Percentiles rank a stretch among this genome's conserved stretches.
Evolutionary conservation across 2,797 vertebrate species (phyloP).

Genomic region (Lophura swinhoii): DNA sequence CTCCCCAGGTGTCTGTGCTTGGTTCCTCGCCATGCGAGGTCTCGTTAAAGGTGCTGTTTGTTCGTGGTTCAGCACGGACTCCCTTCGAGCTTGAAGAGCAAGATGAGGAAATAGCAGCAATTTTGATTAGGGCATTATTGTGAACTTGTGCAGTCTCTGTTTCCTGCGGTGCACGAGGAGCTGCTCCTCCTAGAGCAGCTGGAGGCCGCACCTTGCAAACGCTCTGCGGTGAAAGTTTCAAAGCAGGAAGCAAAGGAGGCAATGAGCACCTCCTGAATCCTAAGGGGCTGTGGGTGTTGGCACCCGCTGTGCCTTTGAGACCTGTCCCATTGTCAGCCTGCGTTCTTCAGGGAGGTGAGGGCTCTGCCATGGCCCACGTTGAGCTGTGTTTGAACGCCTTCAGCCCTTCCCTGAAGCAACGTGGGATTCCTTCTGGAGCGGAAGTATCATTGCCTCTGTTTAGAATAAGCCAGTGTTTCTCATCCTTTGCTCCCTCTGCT

Average conservation of each 20-base stretch:
- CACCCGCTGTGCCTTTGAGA: slow-evolving; percentile 33
- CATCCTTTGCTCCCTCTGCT: background rate
- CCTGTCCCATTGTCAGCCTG: background rate
- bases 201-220: background rate
- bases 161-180: background rate
- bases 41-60: slow-evolving; percentile 44
- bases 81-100: slow-evolving; percentile 11
- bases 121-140: slow-evolving; percentile 30
- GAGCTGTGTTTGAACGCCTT: background rate
- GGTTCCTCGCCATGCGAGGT: slow-evolving; percentile 25
- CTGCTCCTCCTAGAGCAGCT: background rate
- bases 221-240: background rate
- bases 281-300: background rate
- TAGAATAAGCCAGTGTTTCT: fast-evolving
- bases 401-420: background rate
- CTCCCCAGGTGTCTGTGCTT: slow-evolving; percentile 4
- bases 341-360: background rate
- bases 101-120: slow-evolving; percentile 15
- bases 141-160: background rate
- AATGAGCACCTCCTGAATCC: slow-evolving; percentile 31
- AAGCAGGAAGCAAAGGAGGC: slow-evolving; percentile 18
- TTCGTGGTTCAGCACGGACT: slow-evolving; percentile 19
- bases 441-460: fast-evolving
- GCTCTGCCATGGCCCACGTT: background rate
- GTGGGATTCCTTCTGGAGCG: background rate